These are phyloP conservation scores for Pseudomugil tenellus DNA, from an alignment of 2,797 vertebrate genomes.

Conservation along the genomic window DNA sequence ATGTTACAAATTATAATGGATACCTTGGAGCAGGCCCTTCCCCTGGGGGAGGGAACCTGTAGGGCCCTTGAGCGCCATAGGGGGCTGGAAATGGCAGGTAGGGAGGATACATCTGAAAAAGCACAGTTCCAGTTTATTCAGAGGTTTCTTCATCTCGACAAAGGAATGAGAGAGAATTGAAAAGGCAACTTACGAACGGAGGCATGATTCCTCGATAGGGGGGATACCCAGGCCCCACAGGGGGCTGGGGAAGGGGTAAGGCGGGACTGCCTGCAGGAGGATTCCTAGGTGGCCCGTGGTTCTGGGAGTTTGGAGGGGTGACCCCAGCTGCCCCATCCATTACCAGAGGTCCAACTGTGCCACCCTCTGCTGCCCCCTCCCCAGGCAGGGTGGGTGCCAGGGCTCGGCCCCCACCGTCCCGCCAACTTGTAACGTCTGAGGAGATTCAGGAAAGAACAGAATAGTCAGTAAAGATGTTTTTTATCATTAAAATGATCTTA, in stretches of 20 bases:
- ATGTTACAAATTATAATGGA: neutral
- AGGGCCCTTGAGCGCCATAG: constrained; percentile 91
- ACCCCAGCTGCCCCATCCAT: constrained; percentile 85
- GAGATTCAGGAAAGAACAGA: constrained; percentile 3
- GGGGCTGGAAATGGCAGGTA: constrained; percentile 92
- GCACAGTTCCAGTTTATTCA: neutral
- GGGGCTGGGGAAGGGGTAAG: constrained; percentile 84
- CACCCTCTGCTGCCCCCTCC: constrained; percentile 87
- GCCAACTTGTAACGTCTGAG: constrained; percentile 92
- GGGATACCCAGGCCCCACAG: constrained; percentile 89
- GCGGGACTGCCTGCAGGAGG: constrained; percentile 82
- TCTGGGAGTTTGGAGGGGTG: constrained; percentile 77
- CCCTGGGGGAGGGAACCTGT: constrained; percentile 88
- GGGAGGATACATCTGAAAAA: constrained; percentile 89
- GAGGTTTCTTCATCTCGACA: neutral
- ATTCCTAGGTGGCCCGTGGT: constrained; percentile 83
- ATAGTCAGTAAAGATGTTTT: neutral
- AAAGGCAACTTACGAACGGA: constrained; percentile 87
- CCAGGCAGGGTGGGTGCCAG: constrained; percentile 83
- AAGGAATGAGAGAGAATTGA: neutral
- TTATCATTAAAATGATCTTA: too few relatives aligned
- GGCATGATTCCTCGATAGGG: constrained; percentile 91
- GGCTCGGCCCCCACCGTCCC: constrained; percentile 93
- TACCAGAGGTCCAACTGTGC: constrained; percentile 82
- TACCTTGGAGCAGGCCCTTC: constrained; percentile 88